Percentiles rank a stretch among this genome's conserved stretches.
Conservation (phyloP, 2,113 vertebrate genomes). For the Panurus biarmicus region DNA sequence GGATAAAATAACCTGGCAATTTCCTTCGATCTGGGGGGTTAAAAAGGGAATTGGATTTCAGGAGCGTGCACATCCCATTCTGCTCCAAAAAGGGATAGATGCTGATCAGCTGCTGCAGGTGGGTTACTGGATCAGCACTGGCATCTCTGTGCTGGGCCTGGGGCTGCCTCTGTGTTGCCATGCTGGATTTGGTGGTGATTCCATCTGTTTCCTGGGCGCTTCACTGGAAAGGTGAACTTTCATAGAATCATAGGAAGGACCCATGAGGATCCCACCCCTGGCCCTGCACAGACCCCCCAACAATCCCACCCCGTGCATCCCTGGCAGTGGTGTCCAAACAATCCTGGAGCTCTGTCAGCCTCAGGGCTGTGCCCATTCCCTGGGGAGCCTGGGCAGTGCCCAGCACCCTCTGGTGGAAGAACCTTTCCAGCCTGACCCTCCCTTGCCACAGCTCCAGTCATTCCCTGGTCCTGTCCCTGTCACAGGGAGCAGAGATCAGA, state of each 20-base stretch:
- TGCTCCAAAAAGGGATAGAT: background rate
- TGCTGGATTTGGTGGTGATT: background rate
- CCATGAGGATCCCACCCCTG: fast-evolving
- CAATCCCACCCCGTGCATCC: background rate
- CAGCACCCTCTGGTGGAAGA: background rate
- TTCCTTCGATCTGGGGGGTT: background rate
- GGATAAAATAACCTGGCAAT: background rate
- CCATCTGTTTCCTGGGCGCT: background rate
- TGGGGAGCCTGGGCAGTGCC: background rate
- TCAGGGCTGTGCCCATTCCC: background rate
- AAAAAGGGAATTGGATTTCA: background rate
- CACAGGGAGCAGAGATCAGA: fast-evolving
- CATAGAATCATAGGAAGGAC: background rate
- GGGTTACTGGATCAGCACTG: fast-evolving
- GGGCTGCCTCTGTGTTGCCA: background rate
- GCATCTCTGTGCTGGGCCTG: background rate
- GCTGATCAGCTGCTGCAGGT: background rate
- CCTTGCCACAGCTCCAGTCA: fast-evolving
- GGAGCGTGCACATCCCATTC: fast-evolving
- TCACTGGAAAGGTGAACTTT: background rate
- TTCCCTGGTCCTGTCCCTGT: background rate
- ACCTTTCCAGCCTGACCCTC: fast-evolving
- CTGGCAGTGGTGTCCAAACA: fast-evolving
- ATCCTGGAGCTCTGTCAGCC: background rate
- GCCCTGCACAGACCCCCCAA: background rate